Evolutionary conservation across 2,888 invertebrate genomes (phyloP), one percentile per base, ranked within the genome.

Genomic region (Chorisops tibialis): DNA sequence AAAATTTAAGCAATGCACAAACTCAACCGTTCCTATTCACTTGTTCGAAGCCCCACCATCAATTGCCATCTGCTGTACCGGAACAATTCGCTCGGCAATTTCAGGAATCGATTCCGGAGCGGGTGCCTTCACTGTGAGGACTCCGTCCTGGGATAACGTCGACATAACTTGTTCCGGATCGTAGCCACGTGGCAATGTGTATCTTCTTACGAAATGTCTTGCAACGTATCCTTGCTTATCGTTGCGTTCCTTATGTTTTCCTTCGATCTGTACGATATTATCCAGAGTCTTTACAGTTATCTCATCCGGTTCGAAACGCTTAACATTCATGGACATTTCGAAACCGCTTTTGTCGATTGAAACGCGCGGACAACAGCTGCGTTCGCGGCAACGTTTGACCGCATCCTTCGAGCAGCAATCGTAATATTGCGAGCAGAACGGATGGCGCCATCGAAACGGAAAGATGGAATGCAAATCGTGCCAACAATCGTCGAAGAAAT

Each of bases 121-220:
- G 0, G 89, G 90, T 0, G 87, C 88, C 7, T 83, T 84, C 54
- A 91, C 85, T 0, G 87, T 89, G 38, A 91, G 80, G 48, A 92
- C 85, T 1, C 92, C 93, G 72, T 93, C 92, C 0, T 90, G 87
- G 4, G 91, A 91, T 35, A 93, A 78, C 3, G 85, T 85, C 62
- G 92, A 91, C 59, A 85, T 81, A 3, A 93, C 83, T 68, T 87
- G 85, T 5, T 85, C 83, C 3, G 86, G 82, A 63, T 92, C 88
- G 68, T 86, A 85, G 43, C 83, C 85, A 43, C 82, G 76, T 5
- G 89, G 89, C 12, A 89, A 75, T 68, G 85, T 77, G 73, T 89
- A 89, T 63, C 82, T 81, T 62, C 93, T 82, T 2, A 82, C 82
- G 75, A 93, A 93, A 75, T 92, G 91, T 41, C 93, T 82, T 6